Evolutionary conservation across 2,113 vertebrate genomes (phyloP), one percentile per base, ranked within the genome.

Genomic region (Silurus meridionalis): DNA sequence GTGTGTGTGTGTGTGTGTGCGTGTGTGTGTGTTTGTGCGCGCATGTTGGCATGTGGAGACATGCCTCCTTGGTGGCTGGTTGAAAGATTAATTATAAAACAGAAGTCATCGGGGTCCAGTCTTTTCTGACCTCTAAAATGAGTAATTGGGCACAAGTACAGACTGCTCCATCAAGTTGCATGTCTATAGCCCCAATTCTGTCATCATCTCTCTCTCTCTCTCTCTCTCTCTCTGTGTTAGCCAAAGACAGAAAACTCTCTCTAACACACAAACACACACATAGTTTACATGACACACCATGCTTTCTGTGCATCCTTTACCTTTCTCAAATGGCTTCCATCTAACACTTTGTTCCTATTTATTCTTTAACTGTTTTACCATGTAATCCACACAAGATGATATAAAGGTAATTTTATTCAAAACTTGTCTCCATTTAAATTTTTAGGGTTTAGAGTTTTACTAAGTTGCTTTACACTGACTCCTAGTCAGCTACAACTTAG

Each of bases 91-190:
- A 92, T 92, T 88, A 87, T 86, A 88, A 89, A 60, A 83, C 60
- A 82, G 79, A 88, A 86, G 71, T 87, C 85, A 72, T 80, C 0
- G 25, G 88, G 87, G 91, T 89, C 69, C 61, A 55, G 84, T 89
- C 85, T 88, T 86, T 78, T 28, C 87, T 88, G 88, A 90, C 91
- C 90, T 91, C 90, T 88, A 90, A 89, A 90, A 89, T 90, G 90
- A 91, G 84, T 90, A 90, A 92, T 89, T 79, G 86, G 66, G 89
- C 84, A 85, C 87, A 85, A 88, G 82, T 66, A 87, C 74, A 80
- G 87, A 86, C 87, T 86, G 86, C 85, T 86, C 88, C 85, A 85
- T 86, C 82, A 86, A 87, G 82, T 86, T 74, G 21, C 77, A 52
- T 82, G 87, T 91, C 87, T 89, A 58, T 55, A 79, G 88, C 60